Conservation (phyloP, 2,888 invertebrate species). For the Clitarchus hookeri region DNA sequence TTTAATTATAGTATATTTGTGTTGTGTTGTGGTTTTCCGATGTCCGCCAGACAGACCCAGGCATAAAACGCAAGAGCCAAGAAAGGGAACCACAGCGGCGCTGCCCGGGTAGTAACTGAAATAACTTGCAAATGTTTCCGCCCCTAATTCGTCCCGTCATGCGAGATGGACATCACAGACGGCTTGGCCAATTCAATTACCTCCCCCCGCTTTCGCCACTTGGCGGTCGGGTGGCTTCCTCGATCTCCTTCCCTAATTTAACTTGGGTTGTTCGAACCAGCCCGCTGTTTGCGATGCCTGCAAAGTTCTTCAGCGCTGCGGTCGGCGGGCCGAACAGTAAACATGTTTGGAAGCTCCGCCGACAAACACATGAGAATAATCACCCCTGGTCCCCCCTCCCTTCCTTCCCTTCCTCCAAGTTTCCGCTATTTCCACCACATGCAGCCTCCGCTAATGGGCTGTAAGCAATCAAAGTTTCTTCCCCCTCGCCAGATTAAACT, state of each 20-base stretch:
- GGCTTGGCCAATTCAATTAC: neutral
- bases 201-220: neutral
- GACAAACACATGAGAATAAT: neutral
- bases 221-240: neutral
- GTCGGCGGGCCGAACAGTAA: neutral
- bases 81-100: no score
- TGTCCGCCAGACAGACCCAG: no score
- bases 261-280: neutral
- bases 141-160: constrained; percentile 2
- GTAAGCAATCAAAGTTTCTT: neutral
- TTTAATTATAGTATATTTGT: no score
- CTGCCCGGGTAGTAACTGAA: no score
- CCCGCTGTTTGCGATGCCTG: neutral
- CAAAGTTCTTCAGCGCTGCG: neutral
- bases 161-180: constrained; percentile 2
- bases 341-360: neutral
- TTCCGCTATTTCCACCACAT: neutral
- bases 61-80: no score
- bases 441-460: neutral
- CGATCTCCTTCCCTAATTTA: neutral
- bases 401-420: neutral
- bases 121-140: neutral
- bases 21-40: no score
- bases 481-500: neutral
- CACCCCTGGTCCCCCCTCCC: neutral